These are phyloP conservation scores for Podarcis raffonei DNA, from an alignment of 2,113 vertebrate species.

Conservation along the genomic window DNA sequence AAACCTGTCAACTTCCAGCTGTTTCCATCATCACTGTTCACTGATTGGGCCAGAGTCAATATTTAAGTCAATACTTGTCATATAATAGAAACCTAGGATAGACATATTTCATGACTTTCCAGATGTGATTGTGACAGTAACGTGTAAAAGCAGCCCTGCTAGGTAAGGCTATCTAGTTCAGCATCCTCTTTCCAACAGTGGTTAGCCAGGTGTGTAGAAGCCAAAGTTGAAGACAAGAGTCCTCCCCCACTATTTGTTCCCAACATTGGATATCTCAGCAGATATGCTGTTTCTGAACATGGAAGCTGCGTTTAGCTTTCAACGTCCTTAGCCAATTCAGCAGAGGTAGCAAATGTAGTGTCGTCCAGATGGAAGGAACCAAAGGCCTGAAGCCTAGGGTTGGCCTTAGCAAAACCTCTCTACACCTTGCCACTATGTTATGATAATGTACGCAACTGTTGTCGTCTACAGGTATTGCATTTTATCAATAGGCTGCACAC, in stretches of 20 bases:
- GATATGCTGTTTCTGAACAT: background rate
- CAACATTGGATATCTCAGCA: background rate
- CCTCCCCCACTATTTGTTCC: background rate
- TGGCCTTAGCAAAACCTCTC: too few relatives aligned
- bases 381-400: too few relatives aligned
- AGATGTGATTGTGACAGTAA: background rate
- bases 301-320: background rate
- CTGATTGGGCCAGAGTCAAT: background rate
- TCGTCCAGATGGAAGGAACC: too few relatives aligned
- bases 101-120: constrained; percentile 25
- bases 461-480: too few relatives aligned
- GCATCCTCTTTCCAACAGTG: background rate
- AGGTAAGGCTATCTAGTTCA: background rate
- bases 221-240: background rate
- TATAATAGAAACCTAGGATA: constrained; percentile 27
- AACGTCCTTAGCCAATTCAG: background rate
- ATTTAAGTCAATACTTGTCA: constrained; percentile 51
- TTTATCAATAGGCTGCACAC: too few relatives aligned
- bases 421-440: too few relatives aligned
- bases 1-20: constrained; percentile 48
- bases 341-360: too few relatives aligned
- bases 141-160: background rate
- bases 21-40: constrained; percentile 51
- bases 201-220: background rate
- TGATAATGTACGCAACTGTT: too few relatives aligned